Conservation (phyloP, 2,797 vertebrate species). For the Crossoptilon crossoptilon region DNA sequence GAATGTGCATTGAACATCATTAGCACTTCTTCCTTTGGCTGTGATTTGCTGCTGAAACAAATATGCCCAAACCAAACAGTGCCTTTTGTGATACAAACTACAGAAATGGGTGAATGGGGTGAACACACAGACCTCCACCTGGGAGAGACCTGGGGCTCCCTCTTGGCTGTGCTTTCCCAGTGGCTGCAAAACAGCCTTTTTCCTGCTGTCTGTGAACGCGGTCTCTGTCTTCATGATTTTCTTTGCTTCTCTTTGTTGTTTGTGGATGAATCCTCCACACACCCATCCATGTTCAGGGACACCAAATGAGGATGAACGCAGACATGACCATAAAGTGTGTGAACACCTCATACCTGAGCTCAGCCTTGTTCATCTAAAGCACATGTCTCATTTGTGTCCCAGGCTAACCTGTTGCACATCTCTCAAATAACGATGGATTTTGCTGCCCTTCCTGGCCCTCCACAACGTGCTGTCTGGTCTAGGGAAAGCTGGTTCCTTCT, state of each 20-base stretch:
- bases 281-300: no score
- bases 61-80: not conserved
- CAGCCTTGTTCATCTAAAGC: not conserved
- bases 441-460: not conserved
- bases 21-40: not conserved
- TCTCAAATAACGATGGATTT: not conserved
- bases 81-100: not conserved
- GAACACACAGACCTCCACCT: rapidly evolving
- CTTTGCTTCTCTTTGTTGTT: not conserved
- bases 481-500: not conserved
- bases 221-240: not conserved
- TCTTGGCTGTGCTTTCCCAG: not conserved
- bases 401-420: not conserved
- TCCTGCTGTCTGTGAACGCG: not conserved
- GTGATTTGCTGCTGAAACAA: not conserved
- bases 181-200: not conserved
- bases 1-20: not conserved
- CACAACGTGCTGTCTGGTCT: not conserved
- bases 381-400: not conserved
- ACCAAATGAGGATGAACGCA: not conserved
- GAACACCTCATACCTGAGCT: not conserved
- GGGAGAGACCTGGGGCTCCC: not conserved
- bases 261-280: not conserved
- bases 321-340: rapidly evolving
- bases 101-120: not conserved